phyloP scores from a whole-genome alignment of 2,888 invertebrate genomes.

The Panorpa germanica region DNA sequence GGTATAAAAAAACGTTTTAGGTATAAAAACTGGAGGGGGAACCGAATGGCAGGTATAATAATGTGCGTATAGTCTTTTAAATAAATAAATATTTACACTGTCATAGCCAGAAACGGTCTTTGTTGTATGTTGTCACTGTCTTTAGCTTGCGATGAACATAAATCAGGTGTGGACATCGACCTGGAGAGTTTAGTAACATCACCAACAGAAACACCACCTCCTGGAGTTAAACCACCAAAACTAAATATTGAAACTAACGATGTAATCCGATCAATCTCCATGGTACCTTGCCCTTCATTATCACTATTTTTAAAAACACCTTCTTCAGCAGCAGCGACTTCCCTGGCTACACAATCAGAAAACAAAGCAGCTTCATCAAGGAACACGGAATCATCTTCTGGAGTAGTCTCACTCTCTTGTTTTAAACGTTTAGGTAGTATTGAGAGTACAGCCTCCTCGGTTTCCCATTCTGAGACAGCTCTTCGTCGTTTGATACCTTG shows the following conservation, averaged over 20 bases:
- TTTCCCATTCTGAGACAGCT: slow-evolving; percentile 30
- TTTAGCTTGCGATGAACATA: slow-evolving; percentile 33
- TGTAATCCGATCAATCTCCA: slow-evolving; percentile 30
- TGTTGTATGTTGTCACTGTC: slow-evolving; percentile 24
- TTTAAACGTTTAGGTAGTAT: slow-evolving; percentile 29
- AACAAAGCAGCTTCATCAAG: slow-evolving; percentile 24
- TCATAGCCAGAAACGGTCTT: slow-evolving; percentile 32
- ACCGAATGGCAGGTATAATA: no score
- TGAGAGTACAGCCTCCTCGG: slow-evolving; percentile 31
- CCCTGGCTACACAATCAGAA: slow-evolving; percentile 19
- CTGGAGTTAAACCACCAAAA: slow-evolving; percentile 24
- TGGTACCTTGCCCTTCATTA: slow-evolving; percentile 8
- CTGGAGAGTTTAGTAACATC: slow-evolving; percentile 19
- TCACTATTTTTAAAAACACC: slow-evolving; percentile 12
- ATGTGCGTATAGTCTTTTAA: slow-evolving; percentile 1
- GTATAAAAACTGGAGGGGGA: no score
- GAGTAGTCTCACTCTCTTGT: slow-evolving; percentile 15
- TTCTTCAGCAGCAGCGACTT: background rate
- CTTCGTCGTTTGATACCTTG: slow-evolving; percentile 22
- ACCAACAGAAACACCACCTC: slow-evolving; percentile 9
- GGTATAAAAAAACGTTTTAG: no score
- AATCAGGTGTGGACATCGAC: slow-evolving; percentile 30
- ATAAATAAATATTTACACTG: slow-evolving; percentile 22
- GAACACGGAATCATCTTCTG: slow-evolving; percentile 21
- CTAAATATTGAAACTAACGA: slow-evolving; percentile 37